Evolutionary conservation across 2,888 invertebrate genomes (phyloP), one percentile per base, ranked within the genome.

Genomic region (Carpatolechia fugitivella): DNA sequence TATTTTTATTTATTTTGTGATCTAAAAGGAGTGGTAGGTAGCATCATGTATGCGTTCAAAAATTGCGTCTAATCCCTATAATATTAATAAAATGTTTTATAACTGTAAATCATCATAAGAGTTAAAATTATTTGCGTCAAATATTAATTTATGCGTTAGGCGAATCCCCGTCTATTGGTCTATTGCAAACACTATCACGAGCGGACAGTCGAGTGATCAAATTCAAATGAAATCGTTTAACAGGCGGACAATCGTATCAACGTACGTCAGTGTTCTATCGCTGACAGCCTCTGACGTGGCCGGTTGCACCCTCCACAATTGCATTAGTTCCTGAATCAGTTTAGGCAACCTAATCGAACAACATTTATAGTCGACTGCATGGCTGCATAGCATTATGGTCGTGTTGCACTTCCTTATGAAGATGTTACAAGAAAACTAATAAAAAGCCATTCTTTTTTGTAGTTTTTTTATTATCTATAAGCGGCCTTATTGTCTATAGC

Each of bases 191-290:
- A 81, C 75, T 88, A 88, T 89, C 87, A 76, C 73, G 64, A 70
- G 65, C 80, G 74, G 80, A 82, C 88, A 85, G 86, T 75, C 85
- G 75, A 87, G 74, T 88, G 88, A 82, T 85, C 87, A 87, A 85
- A 86, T 87, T 85, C 85, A 86, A 89, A 87, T 86, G 85, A 78
- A 83, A 84, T 81, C 83, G 82, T 80, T 80, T 78, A 81, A 79
- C 83, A 69, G 72, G 72, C 77, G 75, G 65, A 88, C 88, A 88
- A 88, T 88, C 84, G 76, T 88, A 88, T 88, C 88, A 79, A 76
- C 81, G 77, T 81, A 81, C 80, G 85, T 86, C 88, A 85, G 84
- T 78, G 80, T 78, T 80, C 76, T 76, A 72, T 67, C 70, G 67
- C 68, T 69, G 71, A 69, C 53, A 46, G 55, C 33, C 52, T n/a